Evolutionary conservation across 2,888 invertebrate species (phyloP), one percentile per base, ranked within the genome.

Genomic region (Eledone cirrhosa): DNA sequence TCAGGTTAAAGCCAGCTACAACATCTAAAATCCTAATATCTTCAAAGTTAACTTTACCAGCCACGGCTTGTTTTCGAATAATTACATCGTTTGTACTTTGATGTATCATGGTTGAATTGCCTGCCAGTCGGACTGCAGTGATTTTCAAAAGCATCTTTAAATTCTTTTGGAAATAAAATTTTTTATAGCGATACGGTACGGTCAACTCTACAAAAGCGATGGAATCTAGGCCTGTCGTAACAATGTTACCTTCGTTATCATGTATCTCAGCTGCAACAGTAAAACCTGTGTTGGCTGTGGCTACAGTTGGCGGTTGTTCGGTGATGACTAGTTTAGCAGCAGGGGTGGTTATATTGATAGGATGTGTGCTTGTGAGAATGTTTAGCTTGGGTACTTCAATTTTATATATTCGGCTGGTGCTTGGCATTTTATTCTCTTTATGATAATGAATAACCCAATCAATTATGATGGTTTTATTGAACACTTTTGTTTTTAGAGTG

Each of bases 21-120:
- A 83, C 81, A 81, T 85, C 85, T 19, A 83, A 67, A 19, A 85
- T 69, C n/a, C 80, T 69, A 16, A 85, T 72, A 65, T 82, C 82
- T n/a, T 24, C 69, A 67, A 84, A 84, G 1, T 78, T 72, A 11
- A 81, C 82, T 5, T 33, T 48, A 31, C 85, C 85, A 65, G n/a
- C 72, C 2, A 27, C 41, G 16, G 84, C 81, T 69, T 82, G 77
- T 48, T 83, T 78, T 78, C 83, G 78, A 8, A 81, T 78, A 16
- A 84, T 81, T 31, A 78, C 79, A 53, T 80, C 79, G 33, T 81
- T 75, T n/a, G 77, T 80, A 22, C 81, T 80, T 76, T 33, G 48
- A 74, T 82, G 80, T 69, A 72, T 74, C 3, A 78, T 78, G 16
- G 78, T 79, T 72, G 81, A 78, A 27, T 77, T 59, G 47, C 85